Evolutionary conservation across 2,888 invertebrate genomes (phyloP), one percentile per base, ranked within the genome.

Genomic region (Ommatoiulus sabulosus): DNA sequence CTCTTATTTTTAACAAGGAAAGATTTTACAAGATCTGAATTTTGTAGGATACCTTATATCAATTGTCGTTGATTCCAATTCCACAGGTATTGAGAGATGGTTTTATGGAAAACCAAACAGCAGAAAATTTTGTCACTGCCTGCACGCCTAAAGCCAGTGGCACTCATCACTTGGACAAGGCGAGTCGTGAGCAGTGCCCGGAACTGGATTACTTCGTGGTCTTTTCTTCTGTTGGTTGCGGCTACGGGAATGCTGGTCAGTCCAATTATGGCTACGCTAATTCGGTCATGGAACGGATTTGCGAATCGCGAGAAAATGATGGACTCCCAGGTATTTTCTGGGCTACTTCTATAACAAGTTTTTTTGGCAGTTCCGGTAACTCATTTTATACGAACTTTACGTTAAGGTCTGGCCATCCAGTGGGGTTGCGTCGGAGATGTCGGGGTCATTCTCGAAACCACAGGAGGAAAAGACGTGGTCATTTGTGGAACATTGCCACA

Each of bases 381-480:
- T n/a, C n/a, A n/a, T n/a, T n/a, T n/a, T n/a, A n/a, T n/a, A n/a
- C n/a, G n/a, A n/a, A n/a, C n/a, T n/a, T n/a, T n/a, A n/a, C n/a
- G n/a, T n/a, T n/a, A n/a, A 93, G 93, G 92, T 0, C 92, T 96
- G 87, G 98, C 99, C 84, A 97, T 99, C 91, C 99, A 99, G 93
- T 99, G 99, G 99, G 99, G 99, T 90, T 99, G 99, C 89, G 97
- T 99, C 91, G 99, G 98, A 89, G 99, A 99, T 93, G 98, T 98
- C 84, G 99, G 99, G 88, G 94, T 99, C 89, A 95, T 99, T 89
- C 93, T 97, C 91, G 97, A 98, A 91, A 96, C 95, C 86, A 96
- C 98, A 95, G 94, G 97, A 86, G 97, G 91, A 88, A 98, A 98
- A 93, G 97, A 97, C 87, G 96, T 96, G 0, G 97, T 97, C 91